These are phyloP conservation scores for Epinotia nisella DNA, from an alignment of 2,888 invertebrate species.

Conservation along the genomic window DNA sequence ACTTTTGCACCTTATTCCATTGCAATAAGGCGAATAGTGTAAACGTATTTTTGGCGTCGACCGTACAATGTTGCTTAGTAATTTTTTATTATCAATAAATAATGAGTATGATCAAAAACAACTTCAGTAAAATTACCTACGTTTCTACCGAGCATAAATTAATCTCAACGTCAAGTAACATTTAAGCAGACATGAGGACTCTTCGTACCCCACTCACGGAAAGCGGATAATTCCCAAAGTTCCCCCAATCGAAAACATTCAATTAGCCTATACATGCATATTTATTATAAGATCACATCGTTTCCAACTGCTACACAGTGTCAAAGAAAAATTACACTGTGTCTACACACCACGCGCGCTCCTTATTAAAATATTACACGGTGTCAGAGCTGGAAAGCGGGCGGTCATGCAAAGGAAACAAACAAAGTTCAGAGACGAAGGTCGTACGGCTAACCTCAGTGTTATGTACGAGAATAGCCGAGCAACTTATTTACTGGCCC, in stretches of 20 bases:
- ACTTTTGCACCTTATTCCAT: too few relatives aligned
- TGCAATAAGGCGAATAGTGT: too few relatives aligned
- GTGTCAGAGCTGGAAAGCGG: constrained; percentile 18
- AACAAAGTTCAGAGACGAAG: constrained; percentile 48
- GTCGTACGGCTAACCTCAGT: constrained; percentile 47
- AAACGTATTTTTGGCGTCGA: too few relatives aligned
- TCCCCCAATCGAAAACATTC: constrained; percentile 48
- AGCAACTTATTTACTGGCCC: constrained; percentile 52
- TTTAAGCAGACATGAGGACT: constrained; percentile 29
- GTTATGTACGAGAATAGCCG: constrained; percentile 53
- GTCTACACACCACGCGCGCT: not conserved
- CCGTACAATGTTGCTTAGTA: too few relatives aligned
- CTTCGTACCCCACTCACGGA: constrained; percentile 35
- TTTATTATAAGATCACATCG: constrained; percentile 45
- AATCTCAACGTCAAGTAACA: constrained; percentile 25
- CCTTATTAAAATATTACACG: not conserved
- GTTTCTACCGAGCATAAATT: constrained; percentile 15
- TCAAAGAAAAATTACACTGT: not conserved
- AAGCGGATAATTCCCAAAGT: constrained; percentile 45
- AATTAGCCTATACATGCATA: constrained; percentile 51
- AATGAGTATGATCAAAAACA: too few relatives aligned
- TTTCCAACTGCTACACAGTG: constrained; percentile 17
- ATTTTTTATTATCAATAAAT: too few relatives aligned
- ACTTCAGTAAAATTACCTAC: not conserved
- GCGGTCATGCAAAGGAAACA: constrained; percentile 47